Evolutionary conservation across 1,140 invertebrate species (phyloP).

Genomic region (Branchinecta lindahli): DNA sequence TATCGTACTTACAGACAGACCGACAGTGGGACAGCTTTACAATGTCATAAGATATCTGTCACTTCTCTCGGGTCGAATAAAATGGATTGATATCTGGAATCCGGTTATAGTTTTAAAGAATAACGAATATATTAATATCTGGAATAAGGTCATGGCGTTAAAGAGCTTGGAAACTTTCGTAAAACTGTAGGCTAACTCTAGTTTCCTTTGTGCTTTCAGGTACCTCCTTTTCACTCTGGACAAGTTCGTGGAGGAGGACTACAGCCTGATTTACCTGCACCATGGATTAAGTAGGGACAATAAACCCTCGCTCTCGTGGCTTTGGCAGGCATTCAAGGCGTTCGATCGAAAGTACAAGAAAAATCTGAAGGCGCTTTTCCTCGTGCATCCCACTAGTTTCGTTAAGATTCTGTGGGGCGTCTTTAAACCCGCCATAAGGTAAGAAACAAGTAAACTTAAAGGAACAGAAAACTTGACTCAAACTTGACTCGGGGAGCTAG

Average conservation of each 20-base stretch:
- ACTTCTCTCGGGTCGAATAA: no score
- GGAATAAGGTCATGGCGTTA: no score
- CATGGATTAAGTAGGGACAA: constrained; percentile 91
- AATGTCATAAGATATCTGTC: no score
- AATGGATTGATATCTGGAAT: no score
- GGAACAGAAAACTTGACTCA: no score
- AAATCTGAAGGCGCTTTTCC: constrained; percentile 92
- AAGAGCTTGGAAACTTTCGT: no score
- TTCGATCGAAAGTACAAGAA: constrained; percentile 99
- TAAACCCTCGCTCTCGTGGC: constrained; percentile 85
- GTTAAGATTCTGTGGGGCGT: constrained; percentile 91
- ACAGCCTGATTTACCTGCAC: constrained; percentile 98
- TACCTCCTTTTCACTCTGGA: constrained; percentile 90
- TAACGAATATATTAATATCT: no score
- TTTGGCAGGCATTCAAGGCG: constrained; percentile 94
- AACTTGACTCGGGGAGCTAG: no score
- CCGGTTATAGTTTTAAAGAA: no score
- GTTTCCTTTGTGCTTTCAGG: constrained; percentile 39
- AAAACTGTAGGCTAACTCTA: no score
- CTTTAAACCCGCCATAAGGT: constrained; percentile 84
- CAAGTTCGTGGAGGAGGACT: constrained; percentile 96
- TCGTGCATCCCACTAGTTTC: constrained; percentile 96
- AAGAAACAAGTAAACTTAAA: constrained; percentile 15
- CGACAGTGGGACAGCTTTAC: no score
- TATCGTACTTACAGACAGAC: no score